phyloP scores from a whole-genome alignment of 2,113 vertebrate genomes.

The Nymphicus hollandicus region DNA sequence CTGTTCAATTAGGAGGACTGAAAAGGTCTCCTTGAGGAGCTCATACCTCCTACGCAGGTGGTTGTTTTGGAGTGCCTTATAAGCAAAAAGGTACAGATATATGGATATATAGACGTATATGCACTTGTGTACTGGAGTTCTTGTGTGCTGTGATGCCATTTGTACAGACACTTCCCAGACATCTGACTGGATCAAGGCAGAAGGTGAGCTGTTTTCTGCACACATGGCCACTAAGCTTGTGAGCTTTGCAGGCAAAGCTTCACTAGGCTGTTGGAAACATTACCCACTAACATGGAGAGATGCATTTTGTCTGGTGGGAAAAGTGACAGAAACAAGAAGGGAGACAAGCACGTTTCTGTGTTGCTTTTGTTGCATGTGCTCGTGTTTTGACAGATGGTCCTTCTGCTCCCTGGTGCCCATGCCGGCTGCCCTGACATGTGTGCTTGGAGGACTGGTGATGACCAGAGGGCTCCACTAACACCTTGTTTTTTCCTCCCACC shows the following conservation, averaged over 20 bases:
- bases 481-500: not conserved
- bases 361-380: not conserved
- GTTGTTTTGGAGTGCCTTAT: not conserved
- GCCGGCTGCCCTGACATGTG: not conserved
- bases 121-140: not conserved
- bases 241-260: not conserved
- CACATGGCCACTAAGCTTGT: not conserved
- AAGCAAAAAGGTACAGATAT: not conserved
- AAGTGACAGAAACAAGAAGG: not conserved
- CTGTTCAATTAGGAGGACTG: not conserved
- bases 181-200: not conserved
- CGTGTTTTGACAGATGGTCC: not conserved
- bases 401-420: not conserved
- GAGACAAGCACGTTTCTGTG: not conserved
- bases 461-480: not conserved
- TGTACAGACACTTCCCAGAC: not conserved
- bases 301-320: not conserved
- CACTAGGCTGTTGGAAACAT: not conserved
- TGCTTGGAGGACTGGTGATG: not conserved
- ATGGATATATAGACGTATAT: fast-evolving
- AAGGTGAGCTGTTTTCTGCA: not conserved
- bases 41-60: not conserved
- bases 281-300: not conserved
- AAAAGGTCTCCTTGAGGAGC: not conserved
- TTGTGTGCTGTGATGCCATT: not conserved